Conservation (phyloP, 2,113 vertebrate species). For the Riparia riparia region DNA sequence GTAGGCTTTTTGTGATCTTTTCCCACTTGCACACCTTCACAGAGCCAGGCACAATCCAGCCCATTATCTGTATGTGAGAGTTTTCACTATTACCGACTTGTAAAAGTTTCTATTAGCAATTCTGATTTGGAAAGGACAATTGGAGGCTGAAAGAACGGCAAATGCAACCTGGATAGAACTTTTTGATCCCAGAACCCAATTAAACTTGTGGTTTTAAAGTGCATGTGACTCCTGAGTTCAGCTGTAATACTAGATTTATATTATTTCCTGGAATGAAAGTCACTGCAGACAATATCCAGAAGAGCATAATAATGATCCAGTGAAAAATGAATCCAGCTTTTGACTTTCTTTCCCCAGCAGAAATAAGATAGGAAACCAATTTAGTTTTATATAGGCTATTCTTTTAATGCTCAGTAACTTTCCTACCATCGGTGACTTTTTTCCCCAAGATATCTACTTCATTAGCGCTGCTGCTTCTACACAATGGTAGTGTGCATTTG, state of each 20-base stretch:
- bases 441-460: not conserved
- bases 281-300: slow-evolving; percentile 62
- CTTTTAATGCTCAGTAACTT: slow-evolving; percentile 44
- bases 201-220: slow-evolving; percentile 63
- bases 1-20: not conserved
- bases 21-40: not conserved
- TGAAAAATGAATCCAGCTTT: slow-evolving; percentile 55
- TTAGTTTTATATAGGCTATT: slow-evolving; percentile 55
- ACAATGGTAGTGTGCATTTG: not conserved
- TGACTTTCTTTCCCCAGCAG: slow-evolving; percentile 6
- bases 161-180: slow-evolving; percentile 55
- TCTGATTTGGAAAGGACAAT: slow-evolving; percentile 58
- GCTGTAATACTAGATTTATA: slow-evolving; percentile 56
- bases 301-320: slow-evolving; percentile 61
- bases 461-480: slow-evolving; percentile 6
- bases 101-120: slow-evolving; percentile 63
- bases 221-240: slow-evolving; percentile 39
- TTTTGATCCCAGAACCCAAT: slow-evolving; percentile 65
- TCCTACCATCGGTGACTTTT: not conserved
- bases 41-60: slow-evolving; percentile 18
- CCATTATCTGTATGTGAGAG: slow-evolving; percentile 8
- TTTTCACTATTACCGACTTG: slow-evolving; percentile 20
- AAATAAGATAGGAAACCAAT: slow-evolving; percentile 54
- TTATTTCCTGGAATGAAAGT: slow-evolving; percentile 71
- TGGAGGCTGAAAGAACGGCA: slow-evolving; percentile 53